These are phyloP conservation scores for Prosopocoilus inquinatus DNA, from an alignment of 2,888 invertebrate genomes.

Conservation along the genomic window DNA sequence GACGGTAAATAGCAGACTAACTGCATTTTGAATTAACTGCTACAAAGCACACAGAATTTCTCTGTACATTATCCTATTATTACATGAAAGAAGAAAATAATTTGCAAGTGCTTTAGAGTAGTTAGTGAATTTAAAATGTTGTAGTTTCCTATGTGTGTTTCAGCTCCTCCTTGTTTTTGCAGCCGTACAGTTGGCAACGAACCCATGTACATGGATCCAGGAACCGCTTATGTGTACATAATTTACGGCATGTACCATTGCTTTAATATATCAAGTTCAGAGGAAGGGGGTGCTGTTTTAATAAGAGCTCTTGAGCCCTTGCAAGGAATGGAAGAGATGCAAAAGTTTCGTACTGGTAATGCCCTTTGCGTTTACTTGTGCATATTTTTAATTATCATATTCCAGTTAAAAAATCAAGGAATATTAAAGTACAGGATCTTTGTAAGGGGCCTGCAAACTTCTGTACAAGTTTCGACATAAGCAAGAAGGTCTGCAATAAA, in stretches of 20 bases:
- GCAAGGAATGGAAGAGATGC: conserved; percentile 60
- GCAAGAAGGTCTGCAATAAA: conserved; percentile 57
- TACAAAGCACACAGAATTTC: too few relatives aligned
- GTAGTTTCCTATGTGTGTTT: background rate
- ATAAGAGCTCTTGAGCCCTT: conserved; percentile 66
- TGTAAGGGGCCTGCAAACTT: conserved; percentile 74
- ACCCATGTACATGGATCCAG: conserved; percentile 71
- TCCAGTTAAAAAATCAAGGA: conserved; percentile 13
- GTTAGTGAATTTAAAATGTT: background rate
- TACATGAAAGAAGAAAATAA: too few relatives aligned
- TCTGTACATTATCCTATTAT: too few relatives aligned
- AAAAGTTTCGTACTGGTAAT: conserved; percentile 42
- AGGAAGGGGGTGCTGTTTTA: conserved; percentile 65
- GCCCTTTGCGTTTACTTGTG: background rate
- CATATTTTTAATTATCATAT: conserved; percentile 18
- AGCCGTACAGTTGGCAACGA: conserved; percentile 61
- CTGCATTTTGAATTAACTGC: too few relatives aligned
- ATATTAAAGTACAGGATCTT: conserved; percentile 49
- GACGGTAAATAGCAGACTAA: conserved; percentile 11
- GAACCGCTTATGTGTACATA: conserved; percentile 69
- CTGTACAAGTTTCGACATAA: conserved; percentile 63
- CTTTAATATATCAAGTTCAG: conserved; percentile 68
- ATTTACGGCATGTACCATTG: conserved; percentile 76
- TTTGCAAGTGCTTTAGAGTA: too few relatives aligned
- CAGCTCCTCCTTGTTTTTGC: background rate